Evolutionary conservation across 2,888 invertebrate species (phyloP), one percentile per base, ranked within the genome.

Genomic region (Sacculina carcini): DNA sequence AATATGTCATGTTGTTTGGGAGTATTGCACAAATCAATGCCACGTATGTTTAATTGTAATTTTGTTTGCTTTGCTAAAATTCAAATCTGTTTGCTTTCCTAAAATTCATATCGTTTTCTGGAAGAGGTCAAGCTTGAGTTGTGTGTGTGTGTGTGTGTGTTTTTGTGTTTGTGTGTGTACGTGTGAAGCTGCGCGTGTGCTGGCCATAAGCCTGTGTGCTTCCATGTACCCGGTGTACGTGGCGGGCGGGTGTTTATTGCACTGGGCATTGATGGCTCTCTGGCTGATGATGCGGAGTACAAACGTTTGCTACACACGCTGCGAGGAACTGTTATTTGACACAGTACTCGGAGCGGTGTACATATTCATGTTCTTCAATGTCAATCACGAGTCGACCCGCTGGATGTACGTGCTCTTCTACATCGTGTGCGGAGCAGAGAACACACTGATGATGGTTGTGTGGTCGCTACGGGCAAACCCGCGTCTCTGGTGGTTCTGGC

Each of bases 131-230:
- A n/a, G n/a, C n/a, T n/a, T n/a, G n/a, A n/a, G n/a, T n/a, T n/a
- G n/a, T n/a, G n/a, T n/a, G n/a, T n/a, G n/a, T n/a, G n/a, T n/a
- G n/a, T n/a, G n/a, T n/a, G n/a, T n/a, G n/a, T n/a, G n/a, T n/a
- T n/a, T n/a, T n/a, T n/a, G n/a, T n/a, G n/a, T n/a, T n/a, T n/a
- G n/a, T n/a, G n/a, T n/a, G n/a, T n/a, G n/a, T n/a, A n/a, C n/a
- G n/a, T n/a, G n/a, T 75, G 50, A 71, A 76, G 81, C 80, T 54
- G 80, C 86, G 55, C 72, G 90, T 56, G 78, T 87, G 49, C 68
- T 78, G 50, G 79, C 84, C 6, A 73, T 89, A 58, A 77, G 82
- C 28, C 73, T 79, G 7, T 74, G 84, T 54, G 80, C 83, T 0
- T 78, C 79, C 52, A 69, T 78, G 19, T 79, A 73, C 64, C 77